phyloP scores from a whole-genome alignment of 2,888 invertebrate species.

The Siphonodentalium dalli region DNA sequence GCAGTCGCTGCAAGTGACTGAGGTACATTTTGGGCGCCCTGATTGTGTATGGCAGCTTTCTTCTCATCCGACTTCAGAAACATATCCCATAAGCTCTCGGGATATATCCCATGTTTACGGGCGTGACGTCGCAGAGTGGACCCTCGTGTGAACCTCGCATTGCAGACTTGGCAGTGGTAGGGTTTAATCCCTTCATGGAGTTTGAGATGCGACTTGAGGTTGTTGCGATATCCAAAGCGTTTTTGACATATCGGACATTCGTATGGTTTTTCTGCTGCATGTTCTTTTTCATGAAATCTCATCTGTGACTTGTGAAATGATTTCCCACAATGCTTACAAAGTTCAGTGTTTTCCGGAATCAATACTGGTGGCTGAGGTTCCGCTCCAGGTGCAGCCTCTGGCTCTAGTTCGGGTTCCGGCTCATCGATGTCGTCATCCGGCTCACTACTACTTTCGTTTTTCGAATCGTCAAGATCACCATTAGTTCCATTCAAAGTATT shows the following conservation, averaged over 20 bases:
- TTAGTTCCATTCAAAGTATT: no score
- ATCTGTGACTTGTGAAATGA: constrained; percentile 50
- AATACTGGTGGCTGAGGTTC: background rate
- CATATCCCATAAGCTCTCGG: constrained; percentile 50
- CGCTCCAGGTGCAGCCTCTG: constrained; percentile 8
- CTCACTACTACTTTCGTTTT: no score
- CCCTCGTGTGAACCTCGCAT: constrained; percentile 54
- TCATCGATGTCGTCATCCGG: constrained; percentile 12
- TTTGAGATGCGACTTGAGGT: constrained; percentile 59
- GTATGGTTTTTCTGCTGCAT: constrained; percentile 56
- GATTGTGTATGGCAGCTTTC: constrained; percentile 20
- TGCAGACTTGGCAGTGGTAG: constrained; percentile 53
- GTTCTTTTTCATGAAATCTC: constrained; percentile 51
- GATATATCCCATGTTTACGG: constrained; percentile 48
- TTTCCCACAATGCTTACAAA: constrained; percentile 50
- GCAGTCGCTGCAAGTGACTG: no score
- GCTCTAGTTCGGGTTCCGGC: constrained; percentile 6
- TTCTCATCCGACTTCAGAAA: constrained; percentile 38
- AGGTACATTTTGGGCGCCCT: no score
- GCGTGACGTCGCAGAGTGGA: constrained; percentile 55
- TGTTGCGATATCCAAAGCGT: constrained; percentile 58
- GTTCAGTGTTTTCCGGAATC: constrained; percentile 38
- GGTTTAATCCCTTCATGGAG: constrained; percentile 56
- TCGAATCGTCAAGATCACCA: no score
- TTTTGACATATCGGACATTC: constrained; percentile 55